Evolutionary conservation across 2,797 vertebrate genomes (phyloP).

Genomic region (Molothrus aeneus): DNA sequence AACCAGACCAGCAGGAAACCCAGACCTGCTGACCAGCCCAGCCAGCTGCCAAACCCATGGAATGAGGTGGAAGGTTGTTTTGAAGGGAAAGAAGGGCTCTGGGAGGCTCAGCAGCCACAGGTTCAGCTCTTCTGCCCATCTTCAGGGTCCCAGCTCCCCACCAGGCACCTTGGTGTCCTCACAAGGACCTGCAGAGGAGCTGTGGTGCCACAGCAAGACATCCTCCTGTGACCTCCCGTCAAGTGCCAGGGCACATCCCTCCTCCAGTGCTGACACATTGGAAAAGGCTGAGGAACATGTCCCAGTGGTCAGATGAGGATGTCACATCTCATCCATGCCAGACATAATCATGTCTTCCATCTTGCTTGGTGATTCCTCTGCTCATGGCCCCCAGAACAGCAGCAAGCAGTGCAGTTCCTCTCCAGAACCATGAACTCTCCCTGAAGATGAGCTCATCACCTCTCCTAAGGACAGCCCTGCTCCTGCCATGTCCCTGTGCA

Average conservation of each 20-base stretch:
- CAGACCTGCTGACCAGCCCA: not conserved
- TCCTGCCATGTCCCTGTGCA: not conserved
- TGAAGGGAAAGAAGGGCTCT: not conserved
- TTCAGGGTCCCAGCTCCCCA: not conserved
- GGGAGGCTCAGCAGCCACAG: not conserved
- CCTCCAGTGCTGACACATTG: not conserved
- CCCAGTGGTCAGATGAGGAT: not conserved
- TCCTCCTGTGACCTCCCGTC: not conserved
- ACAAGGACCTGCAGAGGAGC: not conserved
- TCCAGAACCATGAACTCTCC: fast-evolving
- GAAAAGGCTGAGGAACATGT: not conserved
- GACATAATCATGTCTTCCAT: not conserved
- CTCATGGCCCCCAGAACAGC: not conserved
- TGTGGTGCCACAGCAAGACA: not conserved
- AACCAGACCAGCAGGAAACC: not conserved
- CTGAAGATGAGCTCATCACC: not conserved
- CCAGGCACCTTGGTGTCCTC: not conserved
- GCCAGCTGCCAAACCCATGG: not conserved
- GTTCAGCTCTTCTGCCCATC: not conserved
- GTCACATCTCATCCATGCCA: not conserved
- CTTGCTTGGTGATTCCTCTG: not conserved
- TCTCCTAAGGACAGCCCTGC: not conserved
- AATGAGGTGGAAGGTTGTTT: not conserved
- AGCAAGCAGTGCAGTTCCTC: fast-evolving
- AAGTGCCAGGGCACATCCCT: not conserved